These are phyloP conservation scores for Choloepus didactylus DNA, from an alignment of 2,797 vertebrate species.

Conservation along the genomic window DNA sequence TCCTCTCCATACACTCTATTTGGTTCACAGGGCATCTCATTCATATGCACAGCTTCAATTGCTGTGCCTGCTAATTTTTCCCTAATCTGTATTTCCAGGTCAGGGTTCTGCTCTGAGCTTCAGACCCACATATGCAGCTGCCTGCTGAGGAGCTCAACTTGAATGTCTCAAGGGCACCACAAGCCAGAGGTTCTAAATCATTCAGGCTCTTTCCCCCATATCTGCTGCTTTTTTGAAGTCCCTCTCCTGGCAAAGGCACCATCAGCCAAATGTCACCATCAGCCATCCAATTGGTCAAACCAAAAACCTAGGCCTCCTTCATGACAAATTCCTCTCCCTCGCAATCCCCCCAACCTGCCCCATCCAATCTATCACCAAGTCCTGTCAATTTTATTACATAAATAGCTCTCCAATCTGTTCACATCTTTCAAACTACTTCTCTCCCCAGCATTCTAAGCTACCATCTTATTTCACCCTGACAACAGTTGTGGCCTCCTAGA, in stretches of 20 bases:
- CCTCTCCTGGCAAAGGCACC: neutral
- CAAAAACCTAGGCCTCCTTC: neutral
- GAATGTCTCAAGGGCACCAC: neutral
- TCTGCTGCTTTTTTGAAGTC: neutral
- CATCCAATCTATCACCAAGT: neutral
- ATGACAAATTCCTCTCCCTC: neutral
- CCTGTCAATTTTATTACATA: neutral
- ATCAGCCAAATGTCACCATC: neutral
- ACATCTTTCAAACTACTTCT: neutral
- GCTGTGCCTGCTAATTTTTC: conserved; percentile 25
- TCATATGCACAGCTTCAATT: neutral
- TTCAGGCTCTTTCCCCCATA: neutral
- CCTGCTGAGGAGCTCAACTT: neutral
- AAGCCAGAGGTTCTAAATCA: neutral
- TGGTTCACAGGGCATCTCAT: neutral
- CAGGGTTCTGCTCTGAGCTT: neutral
- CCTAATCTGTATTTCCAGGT: neutral
- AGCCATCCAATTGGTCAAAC: neutral
- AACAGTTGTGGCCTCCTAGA: neutral
- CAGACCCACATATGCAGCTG: neutral
- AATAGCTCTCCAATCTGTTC: neutral
- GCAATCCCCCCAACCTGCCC: neutral
- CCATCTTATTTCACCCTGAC: neutral
- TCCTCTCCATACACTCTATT: neutral
- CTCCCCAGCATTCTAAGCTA: neutral